Base-by-base conservation (phyloP, 2,113 vertebrate species). In the Cichladusa arquata region DNA sequence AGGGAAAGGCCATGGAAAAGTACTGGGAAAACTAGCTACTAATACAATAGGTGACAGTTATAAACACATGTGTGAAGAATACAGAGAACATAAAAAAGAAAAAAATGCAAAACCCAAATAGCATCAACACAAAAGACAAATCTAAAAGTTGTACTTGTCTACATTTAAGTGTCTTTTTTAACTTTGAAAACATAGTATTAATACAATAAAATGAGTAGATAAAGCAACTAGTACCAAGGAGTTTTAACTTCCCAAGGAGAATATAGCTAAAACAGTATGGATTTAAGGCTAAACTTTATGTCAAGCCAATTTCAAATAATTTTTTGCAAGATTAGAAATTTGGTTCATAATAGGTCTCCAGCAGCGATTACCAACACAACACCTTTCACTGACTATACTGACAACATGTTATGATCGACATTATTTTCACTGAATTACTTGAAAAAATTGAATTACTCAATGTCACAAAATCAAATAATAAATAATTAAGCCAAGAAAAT, bases 281-380 rank as follows among this genome's bases (percentile, higher is more conserved):
- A 71, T 47, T 31, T 23, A 36, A 54, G 11, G 7, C 0, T 1
- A 80, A 48, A 64, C 4, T 14, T 81, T 42, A 44, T 48, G 25
- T 57, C 50, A 86, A 53, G 3, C 0, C 19, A 80, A 72, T 33
- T 69, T 36, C 14, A 81, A 69, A 48, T 19, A 9, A 44, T 13
- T 36, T 51, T 92, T 60, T 40, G 25, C 28, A 69, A 72, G 8
- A 25, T 65, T 51, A 60, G n/a, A 77, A 57, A 72, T 48, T 3
- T 50, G 8, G 50, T n/a, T 89, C 20, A 42, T 48, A 53, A 22
- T 29, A 67, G 11, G 8, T 38, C 29, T 67, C 18, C 51, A 54
- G 2, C 0, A 0, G 14, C 24, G 19, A 76, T 72, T 69, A 51
- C 5, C 29, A 91, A 51, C 36, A 51, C 2, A 2, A 1, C 40